Percentiles rank a stretch among this genome's conserved stretches.
phyloP scores from a whole-genome alignment of 2,797 vertebrate genomes.

The Potorous gilbertii region DNA sequence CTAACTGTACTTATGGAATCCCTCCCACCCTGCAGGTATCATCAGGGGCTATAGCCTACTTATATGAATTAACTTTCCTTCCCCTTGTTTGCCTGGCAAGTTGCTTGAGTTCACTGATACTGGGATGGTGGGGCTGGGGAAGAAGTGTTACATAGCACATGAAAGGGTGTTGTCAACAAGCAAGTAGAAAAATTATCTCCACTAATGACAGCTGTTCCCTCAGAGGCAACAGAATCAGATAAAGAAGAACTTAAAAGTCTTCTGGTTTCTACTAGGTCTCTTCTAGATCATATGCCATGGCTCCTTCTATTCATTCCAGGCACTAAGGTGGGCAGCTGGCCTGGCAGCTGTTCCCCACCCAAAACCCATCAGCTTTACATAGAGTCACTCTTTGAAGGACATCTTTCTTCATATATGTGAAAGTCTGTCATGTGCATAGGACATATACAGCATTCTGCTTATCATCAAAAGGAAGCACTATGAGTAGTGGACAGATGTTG shows the following conservation, averaged over 20 bases:
- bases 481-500: background rate
- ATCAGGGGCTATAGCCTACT: background rate
- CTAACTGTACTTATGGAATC: background rate
- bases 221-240: background rate
- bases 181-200: background rate
- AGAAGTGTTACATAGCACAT: background rate
- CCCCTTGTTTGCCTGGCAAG: background rate
- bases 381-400: background rate
- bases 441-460: background rate
- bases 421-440: background rate
- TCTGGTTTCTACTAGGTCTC: background rate
- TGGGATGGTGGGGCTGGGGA: background rate
- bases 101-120: background rate
- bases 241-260: constrained; percentile 29
- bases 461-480: background rate
- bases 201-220: background rate
- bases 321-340: background rate
- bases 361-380: background rate
- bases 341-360: background rate
- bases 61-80: background rate
- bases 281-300: background rate
- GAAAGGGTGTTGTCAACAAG: constrained; percentile 1
- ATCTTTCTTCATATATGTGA: background rate
- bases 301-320: background rate
- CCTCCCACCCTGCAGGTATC: background rate